Evolutionary conservation across 2,888 invertebrate genomes (phyloP).

Genomic region (Allacma fusca): DNA sequence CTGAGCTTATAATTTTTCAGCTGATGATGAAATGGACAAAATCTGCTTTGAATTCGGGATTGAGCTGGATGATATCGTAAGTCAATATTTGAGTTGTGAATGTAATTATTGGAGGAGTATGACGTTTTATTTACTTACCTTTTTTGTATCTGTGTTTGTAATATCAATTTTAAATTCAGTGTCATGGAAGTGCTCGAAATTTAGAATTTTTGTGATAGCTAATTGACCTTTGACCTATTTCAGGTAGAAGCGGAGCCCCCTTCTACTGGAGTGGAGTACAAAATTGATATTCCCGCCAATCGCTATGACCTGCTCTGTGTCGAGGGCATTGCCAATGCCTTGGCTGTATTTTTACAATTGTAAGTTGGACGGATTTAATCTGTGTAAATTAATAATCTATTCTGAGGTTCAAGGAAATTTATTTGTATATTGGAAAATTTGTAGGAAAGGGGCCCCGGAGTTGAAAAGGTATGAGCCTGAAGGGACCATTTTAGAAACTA

Average conservation of each 20-base stretch:
- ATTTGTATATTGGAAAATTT: too few species aligned
- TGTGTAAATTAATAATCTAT: conserved; percentile 14
- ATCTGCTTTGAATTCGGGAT: conserved; percentile 96
- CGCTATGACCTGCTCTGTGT: conserved; percentile 95
- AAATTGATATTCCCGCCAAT: conserved; percentile 98
- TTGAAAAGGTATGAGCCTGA: conserved; percentile 69
- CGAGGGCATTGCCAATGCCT: conserved; percentile 87
- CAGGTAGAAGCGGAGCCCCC: background rate
- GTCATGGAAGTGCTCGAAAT: too few species aligned
- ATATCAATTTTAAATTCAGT: too few species aligned
- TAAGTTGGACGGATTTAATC: background rate
- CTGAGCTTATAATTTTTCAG: conserved; percentile 67
- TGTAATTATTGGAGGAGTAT: too few species aligned
- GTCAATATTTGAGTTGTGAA: background rate
- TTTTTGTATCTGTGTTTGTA: too few species aligned
- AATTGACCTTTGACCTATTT: too few species aligned
- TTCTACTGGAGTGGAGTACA: conserved; percentile 67
- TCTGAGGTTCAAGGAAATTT: too few species aligned
- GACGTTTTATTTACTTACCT: too few species aligned
- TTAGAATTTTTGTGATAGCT: too few species aligned
- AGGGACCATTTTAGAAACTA: conserved; percentile 62
- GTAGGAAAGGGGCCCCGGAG: conserved; percentile 70
- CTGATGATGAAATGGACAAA: conserved; percentile 93
- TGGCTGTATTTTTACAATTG: conserved; percentile 77
- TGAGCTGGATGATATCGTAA: conserved; percentile 97